These are phyloP conservation scores for Mirounga angustirostris DNA, from an alignment of 2,113 vertebrate species.

Conservation along the genomic window DNA sequence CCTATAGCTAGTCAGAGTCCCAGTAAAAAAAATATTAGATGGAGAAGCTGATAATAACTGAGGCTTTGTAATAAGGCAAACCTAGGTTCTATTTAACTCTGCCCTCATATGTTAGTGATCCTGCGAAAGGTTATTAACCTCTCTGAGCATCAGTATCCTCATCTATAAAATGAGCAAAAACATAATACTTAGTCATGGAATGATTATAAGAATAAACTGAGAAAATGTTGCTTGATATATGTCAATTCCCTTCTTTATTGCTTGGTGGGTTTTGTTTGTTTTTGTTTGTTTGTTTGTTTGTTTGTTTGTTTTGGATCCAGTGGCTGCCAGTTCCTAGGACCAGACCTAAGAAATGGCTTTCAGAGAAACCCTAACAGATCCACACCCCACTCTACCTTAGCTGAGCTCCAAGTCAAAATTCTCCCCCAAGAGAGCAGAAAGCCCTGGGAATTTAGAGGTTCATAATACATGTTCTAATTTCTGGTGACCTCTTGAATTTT, in stretches of 20 bases:
- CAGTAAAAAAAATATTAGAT: background rate
- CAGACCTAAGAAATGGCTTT: background rate
- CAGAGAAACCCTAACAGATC: background rate
- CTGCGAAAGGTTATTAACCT: background rate
- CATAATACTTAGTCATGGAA: background rate
- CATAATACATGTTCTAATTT: background rate
- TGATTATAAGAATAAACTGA: background rate
- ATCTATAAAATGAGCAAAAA: background rate
- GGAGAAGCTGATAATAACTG: background rate
- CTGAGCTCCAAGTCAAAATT: background rate
- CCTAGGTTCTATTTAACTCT: background rate
- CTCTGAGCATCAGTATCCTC: background rate
- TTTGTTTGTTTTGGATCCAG: background rate
- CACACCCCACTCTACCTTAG: background rate
- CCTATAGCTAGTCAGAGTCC: background rate
- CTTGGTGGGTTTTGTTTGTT: background rate
- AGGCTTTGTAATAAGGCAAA: background rate
- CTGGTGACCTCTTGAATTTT: background rate
- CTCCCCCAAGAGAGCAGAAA: background rate
- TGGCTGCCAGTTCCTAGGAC: background rate
- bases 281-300: background rate
- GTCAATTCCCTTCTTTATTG: background rate
- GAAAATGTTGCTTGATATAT: background rate
- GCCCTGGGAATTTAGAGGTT: background rate
- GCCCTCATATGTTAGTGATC: background rate